Evolutionary conservation across 2,797 vertebrate species (phyloP), one percentile per base, ranked within the genome.

Genomic region (Dallia pectoralis): DNA sequence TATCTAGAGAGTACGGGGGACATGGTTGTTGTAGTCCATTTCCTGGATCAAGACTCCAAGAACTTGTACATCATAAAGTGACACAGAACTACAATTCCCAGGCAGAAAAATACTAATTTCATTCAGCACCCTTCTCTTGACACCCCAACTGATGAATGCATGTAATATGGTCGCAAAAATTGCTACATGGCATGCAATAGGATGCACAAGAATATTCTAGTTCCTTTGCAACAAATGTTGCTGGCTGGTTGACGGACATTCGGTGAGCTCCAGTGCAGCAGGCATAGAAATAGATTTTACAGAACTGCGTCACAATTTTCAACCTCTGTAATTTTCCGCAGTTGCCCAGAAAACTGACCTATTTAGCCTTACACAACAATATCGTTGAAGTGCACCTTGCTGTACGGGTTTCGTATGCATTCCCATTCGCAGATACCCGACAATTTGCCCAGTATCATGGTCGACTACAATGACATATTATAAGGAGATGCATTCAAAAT

Each of bases 231-330:
- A 80, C 61, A 77, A 76, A 73, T 77, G 18, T 25, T 67, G 49
- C 27, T 56, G 59, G 40, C 40, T 44, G 14, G 9, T 4, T 79
- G 84, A 74, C 77, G 87, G 84, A 83, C 75, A 84, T 71, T 78
- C 71, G 51, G 63, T 67, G 76, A 76, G 80, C 78, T 67, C 74
- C 79, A 77, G 82, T 79, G 87, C 82, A 85, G 81, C 81, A 79
- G 69, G 78, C 83, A 87, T 73, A 74, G 76, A 82, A 85, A 91
- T 74, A 85, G 87, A 84, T 92, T 91, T 90, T 91, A 91, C 84
- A 87, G 83, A 95, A 95, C 94, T 95, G 94, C 94, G 94, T 95
- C 94, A 95, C 93, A 93, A 93, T 93, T 90, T 92, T 91, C 91
- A 80, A 84, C 89, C 90, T 88, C 82, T 89, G 74, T 84, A 83